Evolutionary conservation across 2,797 vertebrate genomes (phyloP).

Genomic region (Helarctos malayanus): DNA sequence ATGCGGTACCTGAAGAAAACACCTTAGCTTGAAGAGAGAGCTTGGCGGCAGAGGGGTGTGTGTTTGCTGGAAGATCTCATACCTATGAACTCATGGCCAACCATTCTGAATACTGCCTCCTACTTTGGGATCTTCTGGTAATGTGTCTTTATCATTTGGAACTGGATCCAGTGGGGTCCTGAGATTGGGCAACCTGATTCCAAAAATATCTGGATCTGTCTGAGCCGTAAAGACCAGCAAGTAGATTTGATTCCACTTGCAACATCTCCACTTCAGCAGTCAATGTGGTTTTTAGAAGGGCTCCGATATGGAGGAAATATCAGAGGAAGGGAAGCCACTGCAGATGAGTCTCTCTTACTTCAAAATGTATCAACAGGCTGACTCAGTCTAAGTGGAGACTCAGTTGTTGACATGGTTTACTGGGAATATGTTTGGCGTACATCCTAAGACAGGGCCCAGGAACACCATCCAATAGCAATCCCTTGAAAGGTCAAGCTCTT

Average conservation of each 20-base stretch:
- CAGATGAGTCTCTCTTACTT: conserved; percentile 44
- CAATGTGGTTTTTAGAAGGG: conserved; percentile 3
- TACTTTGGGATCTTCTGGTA: not conserved
- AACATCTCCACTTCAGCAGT: conserved; percentile 1
- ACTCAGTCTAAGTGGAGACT: conserved; percentile 21
- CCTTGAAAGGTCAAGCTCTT: not conserved
- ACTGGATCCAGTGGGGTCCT: not conserved
- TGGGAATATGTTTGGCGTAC: conserved; percentile 17
- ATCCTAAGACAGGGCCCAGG: not conserved
- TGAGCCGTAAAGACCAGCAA: conserved; percentile 40
- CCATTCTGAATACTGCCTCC: not conserved
- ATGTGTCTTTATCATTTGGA: conserved; percentile 38
- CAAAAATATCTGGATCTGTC: conserved; percentile 15
- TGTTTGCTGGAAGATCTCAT: conserved; percentile 16
- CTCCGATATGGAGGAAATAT: not conserved
- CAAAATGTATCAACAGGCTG: not conserved
- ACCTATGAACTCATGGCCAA: not conserved
- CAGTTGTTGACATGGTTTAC: not conserved
- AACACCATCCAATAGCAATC: not conserved
- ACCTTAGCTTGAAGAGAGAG: not conserved
- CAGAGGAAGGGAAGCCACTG: not conserved
- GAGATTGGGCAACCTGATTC: not conserved
- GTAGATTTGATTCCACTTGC: not conserved
- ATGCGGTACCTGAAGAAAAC: conserved; percentile 25
- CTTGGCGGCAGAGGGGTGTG: not conserved